Conservation (phyloP, 2,888 invertebrate genomes). For the Arge pagana region DNA sequence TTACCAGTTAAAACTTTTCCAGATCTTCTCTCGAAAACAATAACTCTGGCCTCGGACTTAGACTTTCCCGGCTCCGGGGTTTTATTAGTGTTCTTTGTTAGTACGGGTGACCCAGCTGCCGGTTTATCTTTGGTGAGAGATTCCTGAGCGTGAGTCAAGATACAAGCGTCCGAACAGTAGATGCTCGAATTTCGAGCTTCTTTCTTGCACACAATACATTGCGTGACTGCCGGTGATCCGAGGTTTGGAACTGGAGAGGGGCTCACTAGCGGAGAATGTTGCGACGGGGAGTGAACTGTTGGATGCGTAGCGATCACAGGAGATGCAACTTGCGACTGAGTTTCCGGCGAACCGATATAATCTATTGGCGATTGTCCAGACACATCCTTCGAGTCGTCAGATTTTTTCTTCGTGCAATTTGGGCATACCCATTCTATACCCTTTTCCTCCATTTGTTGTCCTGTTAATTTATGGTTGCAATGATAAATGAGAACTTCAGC, state of each 20-base stretch:
- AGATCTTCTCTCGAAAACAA: constrained; percentile 82
- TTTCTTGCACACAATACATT: constrained; percentile 80
- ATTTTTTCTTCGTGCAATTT: constrained; percentile 71
- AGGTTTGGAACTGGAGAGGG: neutral
- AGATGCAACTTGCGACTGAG: neutral
- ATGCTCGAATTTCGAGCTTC: constrained; percentile 79
- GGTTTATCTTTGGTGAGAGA: constrained; percentile 51
- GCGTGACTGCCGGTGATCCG: constrained; percentile 44
- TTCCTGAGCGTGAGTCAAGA: constrained; percentile 81
- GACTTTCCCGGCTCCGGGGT: constrained; percentile 36
- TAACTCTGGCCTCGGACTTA: constrained; percentile 59
- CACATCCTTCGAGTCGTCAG: constrained; percentile 38
- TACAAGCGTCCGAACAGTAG: constrained; percentile 89
- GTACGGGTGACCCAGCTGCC: constrained; percentile 18
- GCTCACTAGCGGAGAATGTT: neutral
- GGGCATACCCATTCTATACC: constrained; percentile 90
- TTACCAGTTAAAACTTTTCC: constrained; percentile 66
- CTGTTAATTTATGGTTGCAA: too few relatives aligned
- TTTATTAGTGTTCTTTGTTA: constrained; percentile 24
- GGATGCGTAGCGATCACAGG: constrained; percentile 13
- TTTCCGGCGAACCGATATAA: constrained; percentile 28
- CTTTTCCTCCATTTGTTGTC: constrained; percentile 86
- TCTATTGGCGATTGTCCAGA: constrained; percentile 24
- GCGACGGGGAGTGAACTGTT: constrained; percentile 6
- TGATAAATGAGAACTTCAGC: neutral